Conservation (phyloP, 2,797 vertebrate species). For the Squalus acanthias region DNA sequence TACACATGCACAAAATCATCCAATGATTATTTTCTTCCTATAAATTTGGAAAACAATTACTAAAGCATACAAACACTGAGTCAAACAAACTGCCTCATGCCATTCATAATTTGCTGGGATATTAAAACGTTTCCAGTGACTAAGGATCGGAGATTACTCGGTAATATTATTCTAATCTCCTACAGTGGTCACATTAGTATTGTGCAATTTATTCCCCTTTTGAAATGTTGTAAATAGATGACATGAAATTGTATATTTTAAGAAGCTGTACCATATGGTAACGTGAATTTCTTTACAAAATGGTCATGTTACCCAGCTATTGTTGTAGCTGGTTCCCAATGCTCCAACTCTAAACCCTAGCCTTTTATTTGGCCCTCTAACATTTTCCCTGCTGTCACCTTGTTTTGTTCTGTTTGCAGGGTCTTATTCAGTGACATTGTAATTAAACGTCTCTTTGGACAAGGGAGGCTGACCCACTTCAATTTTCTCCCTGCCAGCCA, state of each 20-base stretch:
- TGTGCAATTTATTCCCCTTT: constrained; percentile 21
- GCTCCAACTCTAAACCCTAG: constrained; percentile 28
- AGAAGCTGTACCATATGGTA: constrained; percentile 37
- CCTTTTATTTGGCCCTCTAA: constrained; percentile 35
- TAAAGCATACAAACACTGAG: not conserved
- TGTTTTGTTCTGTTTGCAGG: constrained; percentile 34
- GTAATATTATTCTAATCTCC: constrained; percentile 33
- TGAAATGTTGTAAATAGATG: constrained; percentile 12
- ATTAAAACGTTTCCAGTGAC: not conserved
- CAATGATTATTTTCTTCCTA: not conserved
- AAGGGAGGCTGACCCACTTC: constrained; percentile 28
- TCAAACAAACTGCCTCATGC: not conserved
- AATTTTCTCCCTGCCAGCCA: constrained; percentile 32
- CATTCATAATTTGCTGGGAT: constrained; percentile 21
- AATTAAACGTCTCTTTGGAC: constrained; percentile 38
- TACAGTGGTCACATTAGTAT: constrained; percentile 25
- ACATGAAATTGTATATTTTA: constrained; percentile 39
- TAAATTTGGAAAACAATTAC: not conserved
- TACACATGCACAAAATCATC: not conserved
- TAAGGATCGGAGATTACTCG: not conserved
- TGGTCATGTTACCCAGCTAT: constrained; percentile 37
- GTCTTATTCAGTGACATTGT: constrained; percentile 37
- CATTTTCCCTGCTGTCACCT: constrained; percentile 38
- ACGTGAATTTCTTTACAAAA: constrained; percentile 38
- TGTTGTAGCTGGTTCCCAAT: constrained; percentile 34